Conservation (phyloP, 2,888 invertebrate genomes). For the Pteria penguin region DNA sequence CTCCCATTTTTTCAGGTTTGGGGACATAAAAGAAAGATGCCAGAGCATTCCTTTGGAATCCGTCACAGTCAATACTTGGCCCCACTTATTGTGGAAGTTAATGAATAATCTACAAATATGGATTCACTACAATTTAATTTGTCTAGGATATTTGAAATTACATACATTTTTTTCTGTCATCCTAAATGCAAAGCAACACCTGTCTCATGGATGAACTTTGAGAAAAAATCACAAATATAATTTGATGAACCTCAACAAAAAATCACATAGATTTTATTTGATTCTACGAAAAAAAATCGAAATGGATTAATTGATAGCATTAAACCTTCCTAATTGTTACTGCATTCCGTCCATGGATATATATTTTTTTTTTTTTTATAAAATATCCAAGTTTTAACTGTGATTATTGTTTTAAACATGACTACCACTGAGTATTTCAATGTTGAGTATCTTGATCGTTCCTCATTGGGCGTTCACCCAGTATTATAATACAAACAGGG, state of each 20-base stretch:
- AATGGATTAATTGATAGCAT: background rate
- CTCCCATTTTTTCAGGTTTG: slow-evolving; percentile 59
- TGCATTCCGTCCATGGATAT: background rate
- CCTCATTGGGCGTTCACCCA: background rate
- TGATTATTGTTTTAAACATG: too few species aligned
- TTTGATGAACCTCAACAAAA: too few species aligned
- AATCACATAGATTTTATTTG: slow-evolving; percentile 6
- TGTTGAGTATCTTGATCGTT: background rate
- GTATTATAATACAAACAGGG: slow-evolving; percentile 15
- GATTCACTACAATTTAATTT: too few species aligned
- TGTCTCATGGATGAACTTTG: too few species aligned
- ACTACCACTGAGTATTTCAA: too few species aligned
- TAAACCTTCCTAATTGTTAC: background rate
- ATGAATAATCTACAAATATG: too few species aligned
- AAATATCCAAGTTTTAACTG: too few species aligned
- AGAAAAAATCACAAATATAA: too few species aligned
- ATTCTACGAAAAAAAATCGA: background rate
- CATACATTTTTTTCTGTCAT: too few species aligned
- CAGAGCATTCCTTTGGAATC: slow-evolving; percentile 80
- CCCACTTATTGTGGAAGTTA: slow-evolving; percentile 71
- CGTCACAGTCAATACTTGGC: slow-evolving; percentile 80
- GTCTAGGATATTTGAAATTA: too few species aligned
- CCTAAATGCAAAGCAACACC: too few species aligned
- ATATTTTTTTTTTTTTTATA: slow-evolving; percentile 4
- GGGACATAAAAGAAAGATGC: slow-evolving; percentile 68